Percentiles rank a stretch among this genome's conserved stretches.
phyloP scores from a whole-genome alignment of 2,113 vertebrate species.

The Psittacus erithacus region DNA sequence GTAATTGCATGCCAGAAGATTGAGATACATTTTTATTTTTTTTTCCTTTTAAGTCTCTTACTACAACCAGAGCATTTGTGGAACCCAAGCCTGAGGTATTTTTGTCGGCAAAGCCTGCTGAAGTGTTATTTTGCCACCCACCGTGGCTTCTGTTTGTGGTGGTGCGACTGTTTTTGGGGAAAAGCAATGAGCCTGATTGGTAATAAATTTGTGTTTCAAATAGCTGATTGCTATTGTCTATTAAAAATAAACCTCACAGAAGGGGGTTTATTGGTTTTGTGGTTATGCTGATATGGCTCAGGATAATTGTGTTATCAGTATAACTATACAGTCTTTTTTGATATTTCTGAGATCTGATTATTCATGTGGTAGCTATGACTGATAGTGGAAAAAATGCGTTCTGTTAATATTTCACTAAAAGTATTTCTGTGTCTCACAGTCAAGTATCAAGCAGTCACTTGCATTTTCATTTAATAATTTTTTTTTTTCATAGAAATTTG shows the following conservation, averaged over 20 bases:
- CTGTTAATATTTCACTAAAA: neutral
- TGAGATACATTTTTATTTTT: neutral
- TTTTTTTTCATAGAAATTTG: neutral
- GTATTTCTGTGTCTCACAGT: neutral
- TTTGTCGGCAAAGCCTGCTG: neutral
- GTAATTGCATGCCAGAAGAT: fast-evolving
- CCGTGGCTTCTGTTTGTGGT: neutral
- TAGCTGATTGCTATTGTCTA: neutral
- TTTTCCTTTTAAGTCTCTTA: neutral
- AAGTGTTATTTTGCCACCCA: neutral
- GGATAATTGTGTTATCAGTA: neutral
- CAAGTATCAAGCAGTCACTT: neutral
- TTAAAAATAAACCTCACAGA: neutral
- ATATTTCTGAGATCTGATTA: neutral
- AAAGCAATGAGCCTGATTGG: neutral
- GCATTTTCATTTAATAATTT: neutral
- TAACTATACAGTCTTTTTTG: fast-evolving
- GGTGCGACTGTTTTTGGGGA: neutral
- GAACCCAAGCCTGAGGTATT: neutral
- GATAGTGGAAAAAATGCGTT: neutral
- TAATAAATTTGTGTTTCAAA: neutral
- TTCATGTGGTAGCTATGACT: neutral
- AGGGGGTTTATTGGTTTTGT: neutral
- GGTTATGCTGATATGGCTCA: neutral
- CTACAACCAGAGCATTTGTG: neutral